phyloP scores from a whole-genome alignment of 2,113 vertebrate genomes.

The Myiozetetes cayanensis region DNA sequence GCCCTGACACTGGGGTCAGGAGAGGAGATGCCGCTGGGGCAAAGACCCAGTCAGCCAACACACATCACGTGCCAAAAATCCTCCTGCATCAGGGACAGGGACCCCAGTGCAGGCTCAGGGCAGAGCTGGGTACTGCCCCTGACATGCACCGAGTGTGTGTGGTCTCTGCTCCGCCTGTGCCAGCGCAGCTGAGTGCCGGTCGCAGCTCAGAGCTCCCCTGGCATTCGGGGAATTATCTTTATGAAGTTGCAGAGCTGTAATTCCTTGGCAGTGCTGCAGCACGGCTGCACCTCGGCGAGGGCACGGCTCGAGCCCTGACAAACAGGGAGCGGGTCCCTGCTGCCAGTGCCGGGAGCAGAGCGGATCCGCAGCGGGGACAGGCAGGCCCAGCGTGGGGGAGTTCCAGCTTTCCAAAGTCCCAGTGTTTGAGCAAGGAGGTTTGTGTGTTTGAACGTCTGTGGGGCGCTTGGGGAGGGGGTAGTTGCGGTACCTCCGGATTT shows the following conservation, averaged over 20 bases:
- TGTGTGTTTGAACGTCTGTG: rapidly evolving
- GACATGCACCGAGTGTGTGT: rapidly evolving
- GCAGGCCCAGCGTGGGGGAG: rapidly evolving
- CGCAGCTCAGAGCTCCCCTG: not conserved
- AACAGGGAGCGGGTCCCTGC: not conserved
- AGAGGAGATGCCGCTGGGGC: not conserved
- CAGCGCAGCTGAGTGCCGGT: not conserved
- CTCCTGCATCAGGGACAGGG: rapidly evolving
- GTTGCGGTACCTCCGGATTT: rapidly evolving
- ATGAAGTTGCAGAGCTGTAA: not conserved
- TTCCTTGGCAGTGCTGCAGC: not conserved
- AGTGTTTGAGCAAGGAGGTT: not conserved
- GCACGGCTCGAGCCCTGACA: rapidly evolving
- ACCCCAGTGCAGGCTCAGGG: rapidly evolving
- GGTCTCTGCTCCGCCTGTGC: not conserved
- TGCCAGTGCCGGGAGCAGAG: rapidly evolving
- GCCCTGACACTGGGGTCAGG: rapidly evolving
- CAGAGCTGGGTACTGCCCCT: not conserved
- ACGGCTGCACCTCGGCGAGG: not conserved
- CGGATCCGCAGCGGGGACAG: rapidly evolving
- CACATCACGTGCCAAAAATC: not conserved
- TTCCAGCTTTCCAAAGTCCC: rapidly evolving
- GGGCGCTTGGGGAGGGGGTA: rapidly evolving
- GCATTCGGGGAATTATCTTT: not conserved
- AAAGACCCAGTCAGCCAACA: rapidly evolving